Percentiles rank a stretch among this genome's conserved stretches.
Evolutionary conservation across 2,797 vertebrate genomes (phyloP).

Genomic region (Phaenicophaeus curvirostris): DNA sequence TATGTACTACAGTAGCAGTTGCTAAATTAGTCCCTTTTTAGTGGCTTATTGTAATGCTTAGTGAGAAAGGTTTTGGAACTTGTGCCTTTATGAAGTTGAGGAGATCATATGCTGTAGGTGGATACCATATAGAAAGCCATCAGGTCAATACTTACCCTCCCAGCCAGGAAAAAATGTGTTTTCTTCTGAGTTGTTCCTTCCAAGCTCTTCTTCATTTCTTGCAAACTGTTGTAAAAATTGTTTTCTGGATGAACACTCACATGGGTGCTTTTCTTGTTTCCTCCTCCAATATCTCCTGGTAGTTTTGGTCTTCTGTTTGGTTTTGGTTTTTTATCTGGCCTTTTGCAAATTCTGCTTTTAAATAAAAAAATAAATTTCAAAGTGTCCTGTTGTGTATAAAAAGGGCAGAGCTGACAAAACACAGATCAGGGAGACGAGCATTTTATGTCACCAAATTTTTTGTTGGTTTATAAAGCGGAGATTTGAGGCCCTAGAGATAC

Average conservation of each 20-base stretch:
- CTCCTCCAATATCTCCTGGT: conserved; percentile 6
- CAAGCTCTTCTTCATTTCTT: background rate
- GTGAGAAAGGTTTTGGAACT: background rate
- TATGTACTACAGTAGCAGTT: background rate
- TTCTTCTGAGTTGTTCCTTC: background rate
- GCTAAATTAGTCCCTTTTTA: background rate
- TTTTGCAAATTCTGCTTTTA: conserved; percentile 76
- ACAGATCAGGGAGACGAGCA: conserved; percentile 76
- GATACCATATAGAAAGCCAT: background rate
- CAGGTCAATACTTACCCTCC: background rate
- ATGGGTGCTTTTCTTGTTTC: conserved; percentile 25
- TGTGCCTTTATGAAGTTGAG: background rate
- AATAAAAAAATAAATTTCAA: background rate
- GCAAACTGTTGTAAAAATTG: background rate
- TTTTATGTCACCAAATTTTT: conserved; percentile 62
- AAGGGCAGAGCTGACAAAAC: conserved; percentile 45
- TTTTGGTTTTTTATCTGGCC: conserved; percentile 10
- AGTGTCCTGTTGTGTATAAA: conserved; percentile 84
- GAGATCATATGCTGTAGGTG: background rate
- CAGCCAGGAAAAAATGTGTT: background rate
- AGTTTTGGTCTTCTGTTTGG: background rate
- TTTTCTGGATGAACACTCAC: background rate
- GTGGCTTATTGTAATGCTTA: background rate
- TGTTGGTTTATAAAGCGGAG: background rate
- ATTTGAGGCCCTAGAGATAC: background rate